These are phyloP conservation scores for Atherinosoma microstoma DNA, from an alignment of 2,797 vertebrate genomes.

Conservation along the genomic window DNA sequence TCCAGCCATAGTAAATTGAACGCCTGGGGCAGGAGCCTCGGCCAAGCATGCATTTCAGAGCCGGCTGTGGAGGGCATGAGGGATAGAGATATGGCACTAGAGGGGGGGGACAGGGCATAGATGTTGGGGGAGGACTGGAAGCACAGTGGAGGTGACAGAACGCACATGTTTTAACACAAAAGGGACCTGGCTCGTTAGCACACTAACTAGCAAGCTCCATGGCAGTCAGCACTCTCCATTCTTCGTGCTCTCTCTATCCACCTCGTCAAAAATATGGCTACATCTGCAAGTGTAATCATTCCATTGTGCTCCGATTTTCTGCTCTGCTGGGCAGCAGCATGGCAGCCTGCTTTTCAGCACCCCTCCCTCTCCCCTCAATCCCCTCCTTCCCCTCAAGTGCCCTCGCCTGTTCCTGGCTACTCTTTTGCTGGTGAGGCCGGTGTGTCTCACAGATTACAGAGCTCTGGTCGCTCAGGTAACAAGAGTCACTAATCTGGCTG, in stretches of 20 bases:
- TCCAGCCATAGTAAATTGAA: constrained; percentile 80
- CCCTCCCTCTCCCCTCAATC: constrained; percentile 76
- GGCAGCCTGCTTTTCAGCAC: constrained; percentile 89
- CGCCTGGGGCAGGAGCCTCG: constrained; percentile 74
- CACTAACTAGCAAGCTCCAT: constrained; percentile 71
- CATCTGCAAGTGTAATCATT: constrained; percentile 98
- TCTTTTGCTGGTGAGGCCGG: constrained; percentile 63
- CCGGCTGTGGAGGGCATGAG: constrained; percentile 73
- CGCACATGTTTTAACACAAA: constrained; percentile 76
- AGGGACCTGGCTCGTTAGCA: constrained; percentile 73
- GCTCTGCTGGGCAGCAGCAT: constrained; percentile 93
- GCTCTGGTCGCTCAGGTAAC: constrained; percentile 95
- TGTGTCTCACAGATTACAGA: constrained; percentile 78
- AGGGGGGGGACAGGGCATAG: constrained; percentile 32
- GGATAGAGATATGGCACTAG: constrained; percentile 78
- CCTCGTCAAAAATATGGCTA: constrained; percentile 87
- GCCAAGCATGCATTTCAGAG: constrained; percentile 76
- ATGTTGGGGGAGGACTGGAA: constrained; percentile 42
- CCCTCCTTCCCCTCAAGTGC: constrained; percentile 79
- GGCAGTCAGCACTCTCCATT: constrained; percentile 63
- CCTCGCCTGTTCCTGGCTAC: constrained; percentile 83
- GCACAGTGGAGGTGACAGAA: constrained; percentile 59
- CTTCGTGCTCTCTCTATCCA: constrained; percentile 52
- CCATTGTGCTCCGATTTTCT: constrained; percentile 97
- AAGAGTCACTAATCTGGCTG: constrained; percentile 94